Evolutionary conservation across 2,888 invertebrate species (phyloP).

Genomic region (Pantelozetes paolii): DNA sequence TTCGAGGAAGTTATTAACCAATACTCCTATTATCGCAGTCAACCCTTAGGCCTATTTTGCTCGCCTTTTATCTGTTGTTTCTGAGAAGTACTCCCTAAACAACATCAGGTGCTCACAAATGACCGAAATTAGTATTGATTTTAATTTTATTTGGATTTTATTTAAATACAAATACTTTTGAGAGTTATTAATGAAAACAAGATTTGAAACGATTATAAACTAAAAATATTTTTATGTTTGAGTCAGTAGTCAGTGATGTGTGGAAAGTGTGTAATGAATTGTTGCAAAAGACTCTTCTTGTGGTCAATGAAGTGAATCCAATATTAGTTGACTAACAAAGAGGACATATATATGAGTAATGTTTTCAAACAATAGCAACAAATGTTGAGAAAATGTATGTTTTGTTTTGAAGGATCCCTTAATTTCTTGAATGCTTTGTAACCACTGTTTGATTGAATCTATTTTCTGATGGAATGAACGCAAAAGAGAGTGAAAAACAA

Average conservation of each 20-base stretch:
- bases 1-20: background rate
- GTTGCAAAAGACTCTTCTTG: background rate
- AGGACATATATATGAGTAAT: too few species aligned
- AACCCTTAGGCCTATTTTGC: background rate
- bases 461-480: too few species aligned
- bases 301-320: background rate
- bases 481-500: background rate
- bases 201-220: too few species aligned
- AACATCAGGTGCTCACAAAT: too few species aligned
- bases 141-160: too few species aligned
- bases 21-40: background rate
- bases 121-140: too few species aligned
- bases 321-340: background rate
- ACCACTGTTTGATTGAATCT: background rate
- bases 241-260: background rate
- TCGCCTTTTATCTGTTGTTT: background rate
- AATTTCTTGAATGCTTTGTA: background rate
- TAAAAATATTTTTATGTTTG: background rate
- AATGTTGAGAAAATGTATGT: background rate
- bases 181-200: too few species aligned
- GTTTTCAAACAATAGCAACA: background rate
- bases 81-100: background rate
- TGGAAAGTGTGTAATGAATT: conserved; percentile 11
- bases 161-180: too few species aligned
- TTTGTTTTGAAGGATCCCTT: background rate